phyloP scores from a whole-genome alignment of 2,888 invertebrate genomes.

The Drosophila pseudotakahashii region DNA sequence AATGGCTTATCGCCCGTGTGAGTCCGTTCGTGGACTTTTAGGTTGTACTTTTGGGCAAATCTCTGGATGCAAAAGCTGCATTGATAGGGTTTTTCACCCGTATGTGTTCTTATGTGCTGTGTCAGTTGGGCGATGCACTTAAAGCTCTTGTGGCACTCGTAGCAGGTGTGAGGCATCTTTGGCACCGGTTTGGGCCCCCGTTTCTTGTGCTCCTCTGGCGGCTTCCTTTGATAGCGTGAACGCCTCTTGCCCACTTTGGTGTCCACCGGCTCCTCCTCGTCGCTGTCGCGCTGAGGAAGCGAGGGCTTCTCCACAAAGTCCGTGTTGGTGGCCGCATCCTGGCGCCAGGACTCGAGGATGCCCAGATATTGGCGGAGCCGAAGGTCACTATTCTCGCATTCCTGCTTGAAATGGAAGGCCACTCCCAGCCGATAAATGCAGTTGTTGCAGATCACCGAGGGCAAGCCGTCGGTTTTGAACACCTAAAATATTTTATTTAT shows the following conservation, averaged over 20 bases:
- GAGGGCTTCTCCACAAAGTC: conserved; percentile 79
- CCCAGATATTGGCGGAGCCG: conserved; percentile 87
- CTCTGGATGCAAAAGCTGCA: conserved; percentile 86
- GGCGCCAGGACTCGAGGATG: conserved; percentile 81
- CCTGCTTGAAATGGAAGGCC: conserved; percentile 88
- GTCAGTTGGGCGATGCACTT: conserved; percentile 87
- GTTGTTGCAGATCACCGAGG: conserved; percentile 87
- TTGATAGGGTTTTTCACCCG: conserved; percentile 86
- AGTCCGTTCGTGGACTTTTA: conserved; percentile 86
- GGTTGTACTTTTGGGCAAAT: conserved; percentile 87
- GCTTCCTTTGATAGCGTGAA: conserved; percentile 86
- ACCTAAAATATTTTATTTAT: conserved; percentile 65
- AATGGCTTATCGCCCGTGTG: conserved; percentile 87
- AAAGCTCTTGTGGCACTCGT: conserved; percentile 87
- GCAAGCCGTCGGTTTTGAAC: conserved; percentile 86
- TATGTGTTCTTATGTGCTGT: conserved; percentile 87
- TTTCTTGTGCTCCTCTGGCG: conserved; percentile 86
- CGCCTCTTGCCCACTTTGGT: conserved; percentile 77
- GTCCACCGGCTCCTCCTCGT: conserved; percentile 72
- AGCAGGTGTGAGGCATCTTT: conserved; percentile 86
- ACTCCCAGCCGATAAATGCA: conserved; percentile 87
- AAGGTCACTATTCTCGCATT: conserved; percentile 87
- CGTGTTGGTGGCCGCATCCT: conserved; percentile 87
- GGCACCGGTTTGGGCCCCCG: conserved; percentile 87
- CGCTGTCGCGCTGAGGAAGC: conserved; percentile 43